Base-by-base conservation (phyloP, 2,888 invertebrate genomes). In the Argyresthia goedartella region DNA sequence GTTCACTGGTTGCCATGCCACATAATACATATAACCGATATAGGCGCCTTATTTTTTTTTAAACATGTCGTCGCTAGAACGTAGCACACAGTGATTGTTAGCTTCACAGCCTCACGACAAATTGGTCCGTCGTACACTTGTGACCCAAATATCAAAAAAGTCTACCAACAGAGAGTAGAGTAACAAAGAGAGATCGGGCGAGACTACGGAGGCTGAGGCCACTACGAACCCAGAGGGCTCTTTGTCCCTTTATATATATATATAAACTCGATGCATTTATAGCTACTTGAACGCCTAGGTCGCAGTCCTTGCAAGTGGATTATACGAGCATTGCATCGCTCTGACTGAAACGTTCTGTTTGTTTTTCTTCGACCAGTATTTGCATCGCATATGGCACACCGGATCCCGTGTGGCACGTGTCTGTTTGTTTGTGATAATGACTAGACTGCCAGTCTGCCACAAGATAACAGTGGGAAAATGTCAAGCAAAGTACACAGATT, bases 11-110 rank as follows among this genome's bases (percentile, higher is more conserved):
- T n/a, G n/a, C n/a, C n/a, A n/a, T n/a, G n/a, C n/a, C n/a, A n/a
- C n/a, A n/a, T n/a, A n/a, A n/a, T n/a, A n/a, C n/a, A n/a, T n/a
- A n/a, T n/a, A n/a, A n/a, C n/a, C n/a, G n/a, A n/a, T n/a, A n/a
- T n/a, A n/a, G n/a, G n/a, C n/a, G n/a, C n/a, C n/a, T n/a, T n/a
- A n/a, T n/a, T n/a, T n/a, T 25, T 25, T 25, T 25, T 25, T 25
- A 25, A 25, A 25, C 25, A 25, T 25, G 2, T 6, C 25, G 25
- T 6, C 6, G 25, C 25, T 25, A 65, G 64, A 70, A 71, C 25
- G 25, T 6, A 4, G 2, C 25, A 25, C 25, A 25, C 25, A 25
- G 25, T 25, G 25, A 25, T 25, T 25, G 25, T 25, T n/a, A 25
- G 25, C 25, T 25, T 4, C 25, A 25, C 25, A 25, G 25, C 25